Conservation (phyloP, 2,888 invertebrate species). For the Brenthis ino region DNA sequence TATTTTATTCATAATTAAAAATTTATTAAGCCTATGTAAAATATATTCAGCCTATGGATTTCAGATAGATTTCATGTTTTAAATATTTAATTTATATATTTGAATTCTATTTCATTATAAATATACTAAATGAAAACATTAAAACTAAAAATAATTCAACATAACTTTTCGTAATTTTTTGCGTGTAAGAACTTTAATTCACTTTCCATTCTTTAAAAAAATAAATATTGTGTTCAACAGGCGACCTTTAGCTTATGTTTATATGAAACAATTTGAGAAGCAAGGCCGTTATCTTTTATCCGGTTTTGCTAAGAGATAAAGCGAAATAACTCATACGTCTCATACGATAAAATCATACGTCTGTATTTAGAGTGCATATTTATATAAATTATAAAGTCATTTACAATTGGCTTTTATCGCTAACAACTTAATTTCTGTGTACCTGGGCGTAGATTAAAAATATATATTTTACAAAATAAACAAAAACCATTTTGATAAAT, state of each 20-base stretch:
- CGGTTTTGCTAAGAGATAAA: constrained; percentile 29
- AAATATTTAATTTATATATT: no score
- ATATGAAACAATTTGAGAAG: constrained; percentile 23
- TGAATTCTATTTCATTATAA: no score
- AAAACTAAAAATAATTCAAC: neutral
- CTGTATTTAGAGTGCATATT: constrained; percentile 1
- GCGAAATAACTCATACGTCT: constrained; percentile 8
- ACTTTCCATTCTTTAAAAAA: constrained; percentile 5
- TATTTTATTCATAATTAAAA: no score
- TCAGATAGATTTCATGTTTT: no score
- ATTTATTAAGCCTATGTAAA: no score
- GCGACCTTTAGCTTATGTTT: constrained; percentile 21
- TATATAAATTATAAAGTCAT: neutral
- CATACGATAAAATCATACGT: constrained; percentile 4
- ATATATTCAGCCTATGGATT: no score
- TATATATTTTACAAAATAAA: neutral
- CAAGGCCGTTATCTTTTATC: constrained; percentile 29
- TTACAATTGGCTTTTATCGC: no score
- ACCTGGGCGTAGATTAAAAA: neutral
- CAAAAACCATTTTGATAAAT: no score
- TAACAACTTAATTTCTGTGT: no score
- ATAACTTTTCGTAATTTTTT: neutral
- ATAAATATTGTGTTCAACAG: neutral
- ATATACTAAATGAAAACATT: neutral
- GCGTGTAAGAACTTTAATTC: neutral